Base-by-base conservation (phyloP, 53 echinoderm and acorn worm genomes). In the Apostichopus leukothele region DNA sequence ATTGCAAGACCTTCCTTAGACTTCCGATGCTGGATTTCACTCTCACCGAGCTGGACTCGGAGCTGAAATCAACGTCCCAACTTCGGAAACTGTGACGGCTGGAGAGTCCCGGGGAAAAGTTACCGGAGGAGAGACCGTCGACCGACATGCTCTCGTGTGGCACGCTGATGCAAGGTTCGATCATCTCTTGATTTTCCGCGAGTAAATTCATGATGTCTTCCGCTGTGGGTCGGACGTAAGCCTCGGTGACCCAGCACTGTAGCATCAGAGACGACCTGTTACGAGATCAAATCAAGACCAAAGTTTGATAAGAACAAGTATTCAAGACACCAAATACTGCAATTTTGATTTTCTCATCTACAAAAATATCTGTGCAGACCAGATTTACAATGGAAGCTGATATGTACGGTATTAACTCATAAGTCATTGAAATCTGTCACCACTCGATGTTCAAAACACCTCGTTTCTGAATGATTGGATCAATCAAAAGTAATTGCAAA, bases 241-340 rank as follows among this genome's bases (percentile, higher is more conserved):
- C 92, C 60, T 96, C 91, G 57, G 95, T 91, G 22, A 92, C 88
- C 96, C 96, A 96, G 76, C 96, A 96, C 52, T 90, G 89, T 71
- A 89, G 89, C 93, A 96, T 92, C 85, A 96, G 22, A 16, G 92
- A 90, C 26, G 92, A 86, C 66, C 96, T 96, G 90, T 83, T 63
- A 66, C 63, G 5, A 5, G 61, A 39, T 39, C 39, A 39, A 39
- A 39, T 39, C 39, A 3, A 39, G 39, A 39, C 60, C 22, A 76
- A 53, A 75, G 16, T 39, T 39, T 39, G 39, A 39, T 39, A 39
- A 39, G 39, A 39, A 39, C 3, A 39, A 0, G 39, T 39, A 3
- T 39, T 39, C 39, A 39, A 39, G 39, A 39, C 39, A 39, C 39
- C 39, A 39, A 39, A 39, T 39, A 0, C 39, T 39, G 39, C 39